Evolutionary conservation across 2,113 vertebrate species (phyloP).

Genomic region (Phaethon lepturus): DNA sequence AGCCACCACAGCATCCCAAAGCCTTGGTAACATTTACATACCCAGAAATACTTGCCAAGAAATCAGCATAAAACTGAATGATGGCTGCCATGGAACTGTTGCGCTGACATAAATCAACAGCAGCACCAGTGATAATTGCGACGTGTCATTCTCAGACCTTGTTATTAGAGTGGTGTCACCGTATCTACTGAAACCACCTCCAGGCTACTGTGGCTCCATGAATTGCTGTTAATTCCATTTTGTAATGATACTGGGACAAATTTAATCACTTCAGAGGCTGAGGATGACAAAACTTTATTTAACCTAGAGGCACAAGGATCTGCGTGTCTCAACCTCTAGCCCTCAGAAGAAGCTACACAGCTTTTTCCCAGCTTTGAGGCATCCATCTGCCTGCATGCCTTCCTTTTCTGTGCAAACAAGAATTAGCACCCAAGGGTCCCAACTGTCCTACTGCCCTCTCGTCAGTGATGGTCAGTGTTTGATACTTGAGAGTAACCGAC

Average conservation of each 20-base stretch:
- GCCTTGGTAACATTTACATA: not conserved
- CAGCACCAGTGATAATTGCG: slow-evolving; percentile 32
- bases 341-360: not conserved
- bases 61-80: not conserved
- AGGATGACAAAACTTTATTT: slow-evolving; percentile 59
- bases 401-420: not conserved
- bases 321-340: not conserved
- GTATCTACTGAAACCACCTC: not conserved
- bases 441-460: not conserved
- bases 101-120: slow-evolving; percentile 37
- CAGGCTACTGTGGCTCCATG: slow-evolving; percentile 12
- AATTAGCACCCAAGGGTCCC: not conserved
- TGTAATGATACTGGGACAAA: slow-evolving; percentile 65
- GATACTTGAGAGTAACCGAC: not conserved
- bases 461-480: not conserved
- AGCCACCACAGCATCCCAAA: not conserved
- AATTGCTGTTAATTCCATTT: slow-evolving; percentile 67
- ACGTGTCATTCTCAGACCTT: slow-evolving; percentile 12
- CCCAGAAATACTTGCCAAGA: not conserved
- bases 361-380: not conserved
- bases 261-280: slow-evolving; percentile 64
- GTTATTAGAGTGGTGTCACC: not conserved
- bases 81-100: not conserved
- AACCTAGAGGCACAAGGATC: slow-evolving; percentile 30
- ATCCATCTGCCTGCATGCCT: not conserved